Evolutionary conservation across 2,113 vertebrate genomes (phyloP).

Genomic region (Hyla sarda): DNA sequence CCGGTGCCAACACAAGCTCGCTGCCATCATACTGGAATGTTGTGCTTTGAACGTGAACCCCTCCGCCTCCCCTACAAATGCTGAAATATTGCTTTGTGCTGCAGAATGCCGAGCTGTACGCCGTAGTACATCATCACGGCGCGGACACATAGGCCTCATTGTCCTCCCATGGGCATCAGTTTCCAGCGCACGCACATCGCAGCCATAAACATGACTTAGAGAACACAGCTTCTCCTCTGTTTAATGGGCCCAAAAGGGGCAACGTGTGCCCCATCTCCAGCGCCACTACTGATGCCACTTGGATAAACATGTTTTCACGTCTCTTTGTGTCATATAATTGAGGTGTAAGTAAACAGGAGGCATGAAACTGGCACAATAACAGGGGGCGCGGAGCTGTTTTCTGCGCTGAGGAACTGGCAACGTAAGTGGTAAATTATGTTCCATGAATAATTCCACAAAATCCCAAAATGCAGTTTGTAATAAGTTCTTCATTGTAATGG

Average conservation of each 20-base stretch:
- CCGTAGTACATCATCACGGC: neutral
- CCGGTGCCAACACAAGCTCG: neutral
- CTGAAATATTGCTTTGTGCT: conserved; percentile 23
- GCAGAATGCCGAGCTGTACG: conserved; percentile 23
- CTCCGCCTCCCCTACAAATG: conserved; percentile 7
- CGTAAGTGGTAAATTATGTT: neutral
- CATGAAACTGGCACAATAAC: neutral
- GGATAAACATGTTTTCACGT: neutral
- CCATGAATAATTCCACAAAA: neutral
- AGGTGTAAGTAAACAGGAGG: neutral
- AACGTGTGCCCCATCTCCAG: neutral
- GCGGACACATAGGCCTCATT: neutral
- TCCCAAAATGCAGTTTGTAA: neutral
- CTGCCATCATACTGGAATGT: conserved; percentile 30
- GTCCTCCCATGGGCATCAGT: conserved; percentile 1
- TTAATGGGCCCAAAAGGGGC: conserved; percentile 13
- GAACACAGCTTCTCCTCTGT: neutral
- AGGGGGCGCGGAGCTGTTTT: neutral
- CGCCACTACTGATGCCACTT: neutral
- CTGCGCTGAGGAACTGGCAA: neutral
- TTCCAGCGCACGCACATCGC: conserved; percentile 7
- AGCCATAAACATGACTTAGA: conserved; percentile 23
- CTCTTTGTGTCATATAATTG: neutral
- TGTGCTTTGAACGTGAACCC: neutral
- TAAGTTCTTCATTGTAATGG: neutral